Percentiles rank a stretch among this genome's conserved stretches.
Evolutionary conservation across 2,888 invertebrate genomes (phyloP).

Genomic region (Pasiphila rectangulata): DNA sequence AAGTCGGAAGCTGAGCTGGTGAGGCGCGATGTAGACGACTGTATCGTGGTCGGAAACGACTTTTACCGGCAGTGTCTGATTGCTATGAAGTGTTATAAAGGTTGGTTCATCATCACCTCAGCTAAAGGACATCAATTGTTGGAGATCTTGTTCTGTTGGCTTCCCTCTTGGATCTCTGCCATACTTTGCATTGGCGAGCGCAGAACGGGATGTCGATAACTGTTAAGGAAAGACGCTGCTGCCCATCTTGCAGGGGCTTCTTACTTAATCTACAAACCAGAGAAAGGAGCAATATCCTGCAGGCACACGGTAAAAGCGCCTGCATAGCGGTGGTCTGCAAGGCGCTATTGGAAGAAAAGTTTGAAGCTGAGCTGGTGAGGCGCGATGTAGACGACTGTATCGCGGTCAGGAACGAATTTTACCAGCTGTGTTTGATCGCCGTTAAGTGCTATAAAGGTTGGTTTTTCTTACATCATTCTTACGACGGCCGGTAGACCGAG

Average conservation of each 20-base stretch:
- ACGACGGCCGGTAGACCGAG: too few species aligned
- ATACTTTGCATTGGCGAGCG: too few species aligned
- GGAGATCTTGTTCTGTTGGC: too few species aligned
- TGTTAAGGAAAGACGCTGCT: too few species aligned
- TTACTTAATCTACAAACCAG: too few species aligned
- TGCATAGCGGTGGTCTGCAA: slow-evolving; percentile 65
- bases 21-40: slow-evolving; percentile 55
- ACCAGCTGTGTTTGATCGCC: slow-evolving; percentile 55
- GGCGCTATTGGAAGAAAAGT: slow-evolving; percentile 64
- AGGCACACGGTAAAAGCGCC: too few species aligned
- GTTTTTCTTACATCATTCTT: too few species aligned
- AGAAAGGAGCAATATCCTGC: too few species aligned
- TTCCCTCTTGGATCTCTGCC: too few species aligned
- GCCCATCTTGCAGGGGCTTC: too few species aligned
- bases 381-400: slow-evolving; percentile 63
- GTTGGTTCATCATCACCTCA: slow-evolving; percentile 40
- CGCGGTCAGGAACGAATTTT: slow-evolving; percentile 58
- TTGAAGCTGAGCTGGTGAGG: slow-evolving; percentile 41
- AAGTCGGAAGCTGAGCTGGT: slow-evolving; percentile 49
- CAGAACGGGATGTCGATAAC: background rate
- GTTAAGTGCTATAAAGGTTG: slow-evolving; percentile 72
- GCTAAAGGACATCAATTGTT: too few species aligned
- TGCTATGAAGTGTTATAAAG: slow-evolving; percentile 69
- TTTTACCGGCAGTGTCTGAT: slow-evolving; percentile 61
- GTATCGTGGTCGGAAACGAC: slow-evolving; percentile 58